Evolutionary conservation across 2,797 vertebrate genomes (phyloP).

Genomic region (Benthosema pterotum): DNA sequence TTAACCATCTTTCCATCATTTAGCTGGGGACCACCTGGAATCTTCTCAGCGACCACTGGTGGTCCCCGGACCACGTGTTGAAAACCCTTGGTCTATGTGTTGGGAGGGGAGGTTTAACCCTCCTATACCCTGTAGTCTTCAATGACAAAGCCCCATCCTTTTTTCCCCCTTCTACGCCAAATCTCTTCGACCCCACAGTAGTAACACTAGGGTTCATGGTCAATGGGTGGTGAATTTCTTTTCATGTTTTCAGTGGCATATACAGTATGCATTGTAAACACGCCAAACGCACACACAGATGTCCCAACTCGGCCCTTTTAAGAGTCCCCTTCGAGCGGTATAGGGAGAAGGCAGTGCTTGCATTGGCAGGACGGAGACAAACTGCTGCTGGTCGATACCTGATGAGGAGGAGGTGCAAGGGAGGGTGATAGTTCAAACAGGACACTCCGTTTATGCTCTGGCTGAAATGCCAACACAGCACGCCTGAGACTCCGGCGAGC

Average conservation of each 20-base stretch:
- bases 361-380: slow-evolving; percentile 70
- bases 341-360: slow-evolving; percentile 57
- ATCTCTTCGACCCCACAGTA: neutral
- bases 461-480: slow-evolving; percentile 64
- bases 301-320: neutral
- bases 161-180: too few relatives aligned
- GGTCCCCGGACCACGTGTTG: too few relatives aligned
- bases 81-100: neutral
- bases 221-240: too few relatives aligned
- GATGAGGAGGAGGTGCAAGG: slow-evolving; percentile 28
- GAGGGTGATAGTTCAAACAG: slow-evolving; percentile 49
- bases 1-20: too few relatives aligned
- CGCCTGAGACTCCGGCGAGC: slow-evolving; percentile 56
- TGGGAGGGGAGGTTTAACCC: too few relatives aligned
- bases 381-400: slow-evolving; percentile 68
- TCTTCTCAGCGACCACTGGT: too few relatives aligned
- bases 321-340: neutral
- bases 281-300: neutral
- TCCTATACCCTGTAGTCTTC: too few relatives aligned
- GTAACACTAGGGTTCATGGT: too few relatives aligned
- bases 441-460: slow-evolving; percentile 64
- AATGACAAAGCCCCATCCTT: too few relatives aligned
- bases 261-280: too few relatives aligned
- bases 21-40: too few relatives aligned
- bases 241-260: too few relatives aligned